These are phyloP conservation scores for Callipepla squamata DNA, from an alignment of 2,113 vertebrate genomes.

Conservation along the genomic window DNA sequence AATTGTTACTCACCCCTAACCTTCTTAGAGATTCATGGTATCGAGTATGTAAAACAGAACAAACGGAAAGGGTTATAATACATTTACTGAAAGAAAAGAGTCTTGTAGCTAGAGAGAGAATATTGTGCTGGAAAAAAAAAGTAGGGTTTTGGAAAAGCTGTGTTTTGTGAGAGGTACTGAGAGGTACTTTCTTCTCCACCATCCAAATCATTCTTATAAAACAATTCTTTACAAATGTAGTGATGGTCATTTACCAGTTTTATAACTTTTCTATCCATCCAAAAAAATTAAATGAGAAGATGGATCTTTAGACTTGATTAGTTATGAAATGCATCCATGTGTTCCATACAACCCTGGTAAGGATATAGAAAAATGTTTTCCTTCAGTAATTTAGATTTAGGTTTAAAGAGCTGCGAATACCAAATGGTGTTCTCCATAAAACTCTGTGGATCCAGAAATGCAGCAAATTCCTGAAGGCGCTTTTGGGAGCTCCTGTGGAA, in stretches of 20 bases:
- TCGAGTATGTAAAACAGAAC: conserved; percentile 37
- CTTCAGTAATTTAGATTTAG: not conserved
- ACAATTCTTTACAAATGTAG: not conserved
- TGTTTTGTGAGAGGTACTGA: not conserved
- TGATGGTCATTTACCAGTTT: not conserved
- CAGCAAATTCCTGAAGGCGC: conserved; percentile 12
- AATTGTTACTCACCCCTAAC: conserved; percentile 63
- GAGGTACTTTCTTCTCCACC: not conserved
- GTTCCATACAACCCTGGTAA: not conserved
- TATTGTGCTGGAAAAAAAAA: not conserved
- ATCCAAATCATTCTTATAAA: not conserved
- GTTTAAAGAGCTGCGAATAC: not conserved
- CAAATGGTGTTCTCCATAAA: not conserved
- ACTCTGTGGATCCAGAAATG: not conserved
- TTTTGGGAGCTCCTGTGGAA: conserved; percentile 20
- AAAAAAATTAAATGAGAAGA: conserved; percentile 5
- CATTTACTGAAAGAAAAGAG: conserved; percentile 8
- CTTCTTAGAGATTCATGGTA: conserved; percentile 35
- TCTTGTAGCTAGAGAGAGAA: not conserved
- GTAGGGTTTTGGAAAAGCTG: not conserved
- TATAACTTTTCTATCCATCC: not conserved
- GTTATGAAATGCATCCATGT: not conserved
- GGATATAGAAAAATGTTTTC: not conserved
- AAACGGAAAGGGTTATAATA: conserved; percentile 40
- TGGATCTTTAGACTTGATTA: not conserved